These are phyloP conservation scores for Trissoscelio sp. DNA, from an alignment of 2,888 invertebrate genomes.

Conservation along the genomic window DNA sequence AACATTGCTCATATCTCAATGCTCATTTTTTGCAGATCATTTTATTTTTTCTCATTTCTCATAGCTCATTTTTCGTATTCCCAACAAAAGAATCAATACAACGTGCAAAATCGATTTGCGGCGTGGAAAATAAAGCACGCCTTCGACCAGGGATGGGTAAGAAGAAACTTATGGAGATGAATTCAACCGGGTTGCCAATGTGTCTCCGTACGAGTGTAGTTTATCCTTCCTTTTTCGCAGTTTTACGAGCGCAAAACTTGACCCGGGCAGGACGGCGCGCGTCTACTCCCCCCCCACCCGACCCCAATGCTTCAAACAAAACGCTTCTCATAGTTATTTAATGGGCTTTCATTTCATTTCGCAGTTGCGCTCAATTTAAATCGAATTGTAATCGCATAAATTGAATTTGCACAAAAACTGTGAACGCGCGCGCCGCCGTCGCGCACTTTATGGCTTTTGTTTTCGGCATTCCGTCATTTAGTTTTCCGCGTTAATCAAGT, in stretches of 20 bases:
- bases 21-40: no score
- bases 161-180: slow-evolving; percentile 63
- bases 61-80: no score
- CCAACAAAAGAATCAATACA: slow-evolving; percentile 46
- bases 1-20: no score
- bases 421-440: background rate
- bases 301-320: slow-evolving; percentile 14
- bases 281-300: no score
- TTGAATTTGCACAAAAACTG: slow-evolving; percentile 22
- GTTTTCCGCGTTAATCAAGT: slow-evolving; percentile 27
- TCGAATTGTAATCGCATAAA: slow-evolving; percentile 33
- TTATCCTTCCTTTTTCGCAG: slow-evolving; percentile 51
- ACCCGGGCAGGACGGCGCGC: no score
- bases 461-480: slow-evolving; percentile 16
- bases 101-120: slow-evolving; percentile 49
- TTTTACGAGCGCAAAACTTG: slow-evolving; percentile 59
- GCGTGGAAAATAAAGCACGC: slow-evolving; percentile 42
- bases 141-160: background rate
- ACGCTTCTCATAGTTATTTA: slow-evolving; percentile 38
- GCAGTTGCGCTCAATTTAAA: slow-evolving; percentile 10
- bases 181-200: slow-evolving; percentile 50
- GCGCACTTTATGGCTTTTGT: slow-evolving; percentile 32
- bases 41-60: no score
- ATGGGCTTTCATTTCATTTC: slow-evolving; percentile 13
- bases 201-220: slow-evolving; percentile 57